Evolutionary conservation across 2,113 vertebrate genomes (phyloP).

Genomic region (Coturnix japonica): DNA sequence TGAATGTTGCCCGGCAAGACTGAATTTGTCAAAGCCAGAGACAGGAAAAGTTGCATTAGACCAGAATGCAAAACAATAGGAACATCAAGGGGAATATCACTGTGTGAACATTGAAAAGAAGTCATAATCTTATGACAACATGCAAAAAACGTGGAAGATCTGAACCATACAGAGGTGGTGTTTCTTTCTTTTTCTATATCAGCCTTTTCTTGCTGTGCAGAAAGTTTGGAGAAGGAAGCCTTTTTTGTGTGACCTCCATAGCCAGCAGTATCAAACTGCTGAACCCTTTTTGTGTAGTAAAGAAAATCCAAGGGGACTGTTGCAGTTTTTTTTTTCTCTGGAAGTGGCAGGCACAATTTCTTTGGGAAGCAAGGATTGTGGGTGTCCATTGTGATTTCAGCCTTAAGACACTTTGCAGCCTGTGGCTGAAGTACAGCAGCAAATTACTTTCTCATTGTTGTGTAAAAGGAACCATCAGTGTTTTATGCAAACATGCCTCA

Average conservation of each 20-base stretch:
- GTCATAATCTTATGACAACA: neutral
- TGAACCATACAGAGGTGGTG: neutral
- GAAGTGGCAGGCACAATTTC: neutral
- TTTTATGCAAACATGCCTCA: neutral
- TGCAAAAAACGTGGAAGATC: neutral
- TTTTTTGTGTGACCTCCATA: neutral
- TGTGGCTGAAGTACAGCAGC: neutral
- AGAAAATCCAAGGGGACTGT: neutral
- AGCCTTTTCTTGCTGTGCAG: neutral
- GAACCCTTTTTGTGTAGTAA: neutral
- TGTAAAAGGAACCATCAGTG: neutral
- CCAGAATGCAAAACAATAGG: neutral
- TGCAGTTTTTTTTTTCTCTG: neutral
- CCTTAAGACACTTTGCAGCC: neutral
- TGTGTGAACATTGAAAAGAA: neutral
- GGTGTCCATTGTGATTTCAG: neutral
- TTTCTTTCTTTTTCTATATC: neutral
- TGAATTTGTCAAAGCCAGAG: neutral
- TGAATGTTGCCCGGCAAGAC: neutral
- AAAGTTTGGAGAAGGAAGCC: neutral
- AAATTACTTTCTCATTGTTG: neutral
- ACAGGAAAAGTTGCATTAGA: neutral
- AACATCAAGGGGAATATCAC: neutral
- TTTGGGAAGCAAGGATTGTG: neutral
- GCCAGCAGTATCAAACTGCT: neutral